Conservation (phyloP, 2,113 vertebrate genomes). For the Alces alces region DNA sequence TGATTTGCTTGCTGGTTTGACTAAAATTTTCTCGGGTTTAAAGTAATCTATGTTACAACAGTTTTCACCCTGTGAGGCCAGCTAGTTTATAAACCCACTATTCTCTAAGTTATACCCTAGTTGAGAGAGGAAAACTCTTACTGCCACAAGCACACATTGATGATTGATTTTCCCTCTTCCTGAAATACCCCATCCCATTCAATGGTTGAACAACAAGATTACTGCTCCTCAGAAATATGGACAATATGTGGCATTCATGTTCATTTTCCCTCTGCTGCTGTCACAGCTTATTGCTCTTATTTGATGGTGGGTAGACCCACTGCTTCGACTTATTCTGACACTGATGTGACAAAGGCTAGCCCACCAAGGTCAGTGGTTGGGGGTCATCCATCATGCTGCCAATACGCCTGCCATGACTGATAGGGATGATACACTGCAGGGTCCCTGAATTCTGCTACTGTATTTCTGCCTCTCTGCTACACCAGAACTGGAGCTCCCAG, state of each 20-base stretch:
- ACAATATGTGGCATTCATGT: slow-evolving; percentile 25
- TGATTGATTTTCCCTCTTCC: background rate
- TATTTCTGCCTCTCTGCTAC: background rate
- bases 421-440: background rate
- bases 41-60: background rate
- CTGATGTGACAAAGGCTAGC: slow-evolving; percentile 46
- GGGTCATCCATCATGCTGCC: slow-evolving; percentile 62
- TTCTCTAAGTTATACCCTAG: background rate
- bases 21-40: background rate
- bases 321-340: slow-evolving; percentile 66
- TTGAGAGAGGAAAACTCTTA: slow-evolving; percentile 7
- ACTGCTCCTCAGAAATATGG: slow-evolving; percentile 53
- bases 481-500: background rate
- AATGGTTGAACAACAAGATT: background rate
- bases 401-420: slow-evolving; percentile 53
- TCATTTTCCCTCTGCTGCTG: slow-evolving; percentile 22
- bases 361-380: slow-evolving; percentile 60
- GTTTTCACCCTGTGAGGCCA: background rate
- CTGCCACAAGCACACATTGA: background rate
- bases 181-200: slow-evolving; percentile 19
- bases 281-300: slow-evolving; percentile 57
- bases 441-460: slow-evolving; percentile 39
- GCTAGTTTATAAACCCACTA: background rate
- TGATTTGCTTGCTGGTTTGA: background rate
- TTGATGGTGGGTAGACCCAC: slow-evolving; percentile 49